Base-by-base conservation (phyloP, 2,113 vertebrate species). In the Psilopogon haemacephalus region DNA sequence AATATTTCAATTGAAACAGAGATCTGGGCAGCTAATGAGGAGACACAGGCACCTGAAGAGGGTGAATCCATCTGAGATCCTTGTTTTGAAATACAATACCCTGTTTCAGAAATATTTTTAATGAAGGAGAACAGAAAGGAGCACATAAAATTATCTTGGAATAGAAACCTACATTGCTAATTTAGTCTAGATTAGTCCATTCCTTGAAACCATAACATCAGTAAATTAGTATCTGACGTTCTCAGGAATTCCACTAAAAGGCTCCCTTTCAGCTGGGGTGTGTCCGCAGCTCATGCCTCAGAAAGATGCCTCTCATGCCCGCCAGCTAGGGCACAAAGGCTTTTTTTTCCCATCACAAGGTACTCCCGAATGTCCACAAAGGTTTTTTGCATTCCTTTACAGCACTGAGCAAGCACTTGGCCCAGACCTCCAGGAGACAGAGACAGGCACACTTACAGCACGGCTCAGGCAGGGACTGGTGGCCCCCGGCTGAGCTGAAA, bases 201-300 rank as follows among this genome's bases (percentile, higher is more conserved):
- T 79, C 12, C 59, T 91, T 73, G 68, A 52, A 95, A 88, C 62
- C 89, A 60, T 93, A 94, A 91, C 72, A 97, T 82, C 62, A 82
- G 28, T 89, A 93, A 86, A 94, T 87, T 42, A 70, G 33, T n/a
- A 20, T 90, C 91, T 90, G 33, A 42, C 4, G 17, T 95, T 86
- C 78, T 86, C 42, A 84, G 94, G 46, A 91, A 90, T 88, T 94
- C 86, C 75, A 82, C 55, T 85, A 79, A 94, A 94, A 92, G 60
- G 56, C 62, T 90, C n/a, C n/a, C n/a, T n/a, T n/a, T n/a, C n/a
- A n/a, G n/a, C n/a, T n/a, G n/a, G n/a, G n/a, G n/a, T n/a, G n/a
- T n/a, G n/a, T n/a, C n/a, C n/a, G n/a, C n/a, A n/a, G n/a, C n/a
- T n/a, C n/a, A n/a, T n/a, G n/a, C n/a, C n/a, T n/a, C n/a, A n/a